Percentiles rank a stretch among this genome's conserved stretches.
phyloP scores from a whole-genome alignment of 1,140 invertebrate species.

The Bilobella aurantiaca region DNA sequence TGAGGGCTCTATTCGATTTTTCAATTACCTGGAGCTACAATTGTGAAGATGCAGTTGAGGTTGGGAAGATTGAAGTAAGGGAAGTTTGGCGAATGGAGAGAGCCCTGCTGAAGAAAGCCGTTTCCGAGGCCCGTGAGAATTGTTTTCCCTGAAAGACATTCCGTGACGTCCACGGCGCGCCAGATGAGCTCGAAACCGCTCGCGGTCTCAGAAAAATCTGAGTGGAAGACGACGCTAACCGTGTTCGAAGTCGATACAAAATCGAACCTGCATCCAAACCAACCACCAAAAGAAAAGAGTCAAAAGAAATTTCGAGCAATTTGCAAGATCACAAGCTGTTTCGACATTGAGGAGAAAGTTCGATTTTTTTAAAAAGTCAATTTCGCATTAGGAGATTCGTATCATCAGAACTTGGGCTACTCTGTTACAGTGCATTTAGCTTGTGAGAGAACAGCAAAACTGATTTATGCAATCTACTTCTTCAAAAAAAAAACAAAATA shows the following conservation, averaged over 20 bases:
- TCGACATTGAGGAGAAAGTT: too few relatives aligned
- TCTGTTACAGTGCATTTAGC: too few relatives aligned
- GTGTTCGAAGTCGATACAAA: conserved; percentile 52
- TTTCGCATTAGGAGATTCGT: too few relatives aligned
- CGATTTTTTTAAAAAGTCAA: too few relatives aligned
- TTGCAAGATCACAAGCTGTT: too few relatives aligned
- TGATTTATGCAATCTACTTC: too few relatives aligned
- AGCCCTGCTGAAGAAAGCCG: conserved; percentile 36
- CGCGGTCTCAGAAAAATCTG: conserved; percentile 56
- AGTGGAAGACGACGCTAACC: conserved; percentile 53
- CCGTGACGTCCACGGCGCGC: conserved; percentile 54
- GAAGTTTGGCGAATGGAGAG: conserved; percentile 52
- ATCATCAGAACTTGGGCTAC: too few relatives aligned
- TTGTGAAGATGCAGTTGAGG: conserved; percentile 55
- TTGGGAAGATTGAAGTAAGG: conserved; percentile 53
- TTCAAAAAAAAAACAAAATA: too few relatives aligned
- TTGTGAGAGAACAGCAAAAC: too few relatives aligned
- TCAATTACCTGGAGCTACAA: conserved; percentile 48
- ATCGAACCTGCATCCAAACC: conserved; percentile 48
- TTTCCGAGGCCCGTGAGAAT: conserved; percentile 28
- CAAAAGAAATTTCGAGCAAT: too few relatives aligned
- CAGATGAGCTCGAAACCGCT: conserved; percentile 55
- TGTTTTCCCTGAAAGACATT: conserved; percentile 46
- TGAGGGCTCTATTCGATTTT: not conserved
- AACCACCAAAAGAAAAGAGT: too few relatives aligned